phyloP scores from a whole-genome alignment of 2,888 invertebrate genomes.

The Eledone cirrhosa region DNA sequence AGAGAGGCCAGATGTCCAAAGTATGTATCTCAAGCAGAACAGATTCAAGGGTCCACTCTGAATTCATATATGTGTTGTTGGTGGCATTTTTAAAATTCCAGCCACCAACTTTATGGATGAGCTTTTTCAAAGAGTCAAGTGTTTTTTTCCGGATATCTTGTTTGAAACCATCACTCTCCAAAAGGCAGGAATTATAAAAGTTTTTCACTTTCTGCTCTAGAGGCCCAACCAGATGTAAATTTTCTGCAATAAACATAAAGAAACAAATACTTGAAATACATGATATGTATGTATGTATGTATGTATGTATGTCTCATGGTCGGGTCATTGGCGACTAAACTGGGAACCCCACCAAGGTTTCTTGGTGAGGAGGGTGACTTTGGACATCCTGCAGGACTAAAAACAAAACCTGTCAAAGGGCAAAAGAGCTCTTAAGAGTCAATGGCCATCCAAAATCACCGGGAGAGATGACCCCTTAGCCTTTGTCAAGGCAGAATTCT shows the following conservation, averaged over 20 bases:
- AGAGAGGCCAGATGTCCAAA: slow-evolving; percentile 54
- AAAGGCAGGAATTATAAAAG: slow-evolving; percentile 55
- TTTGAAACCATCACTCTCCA: slow-evolving; percentile 37
- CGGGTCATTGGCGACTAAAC: too few relatives aligned
- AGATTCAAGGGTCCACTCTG: slow-evolving; percentile 37
- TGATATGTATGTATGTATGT: too few relatives aligned
- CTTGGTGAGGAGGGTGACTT: too few relatives aligned
- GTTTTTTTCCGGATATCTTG: slow-evolving; percentile 36
- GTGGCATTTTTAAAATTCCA: slow-evolving; percentile 35
- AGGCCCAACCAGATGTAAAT: slow-evolving; percentile 35
- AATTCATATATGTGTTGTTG: slow-evolving; percentile 27
- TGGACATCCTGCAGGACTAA: too few relatives aligned
- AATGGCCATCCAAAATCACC: too few relatives aligned
- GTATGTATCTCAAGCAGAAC: slow-evolving; percentile 47
- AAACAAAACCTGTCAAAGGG: too few relatives aligned
- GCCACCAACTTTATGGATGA: slow-evolving; percentile 44
- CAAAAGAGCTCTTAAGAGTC: too few relatives aligned
- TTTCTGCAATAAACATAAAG: slow-evolving; percentile 38
- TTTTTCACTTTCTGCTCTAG: slow-evolving; percentile 45
- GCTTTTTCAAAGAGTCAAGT: slow-evolving; percentile 39
- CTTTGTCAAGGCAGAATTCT: too few relatives aligned
- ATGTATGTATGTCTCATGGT: too few relatives aligned
- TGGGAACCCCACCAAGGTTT: too few relatives aligned
- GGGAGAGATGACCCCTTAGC: too few relatives aligned
- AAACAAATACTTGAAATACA: background rate